Percentiles rank a stretch among this genome's conserved stretches.
Evolutionary conservation across 2,113 vertebrate species (phyloP).

Genomic region (Strigops habroptila): DNA sequence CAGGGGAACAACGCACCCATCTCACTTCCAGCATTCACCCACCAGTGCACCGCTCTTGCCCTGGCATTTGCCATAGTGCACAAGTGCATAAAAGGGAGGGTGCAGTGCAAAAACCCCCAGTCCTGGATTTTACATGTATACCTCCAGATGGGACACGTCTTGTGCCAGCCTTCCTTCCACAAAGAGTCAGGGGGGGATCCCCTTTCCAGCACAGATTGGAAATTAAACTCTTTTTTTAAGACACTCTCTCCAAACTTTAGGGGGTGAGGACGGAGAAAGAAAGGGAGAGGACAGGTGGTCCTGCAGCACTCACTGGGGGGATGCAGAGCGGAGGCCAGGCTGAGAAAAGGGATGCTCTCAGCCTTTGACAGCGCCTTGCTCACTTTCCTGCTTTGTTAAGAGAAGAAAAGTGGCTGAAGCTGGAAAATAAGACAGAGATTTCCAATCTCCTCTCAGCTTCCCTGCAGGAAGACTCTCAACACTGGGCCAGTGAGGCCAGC

Average conservation of each 20-base stretch:
- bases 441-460: background rate
- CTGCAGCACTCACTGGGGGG: background rate
- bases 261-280: background rate
- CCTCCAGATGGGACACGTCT: background rate
- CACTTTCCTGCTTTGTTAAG: background rate
- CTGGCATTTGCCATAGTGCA: background rate
- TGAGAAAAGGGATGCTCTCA: background rate
- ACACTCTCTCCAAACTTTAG: background rate
- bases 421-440: background rate
- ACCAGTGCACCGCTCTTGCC: fast-evolving
- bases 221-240: background rate
- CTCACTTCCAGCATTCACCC: background rate
- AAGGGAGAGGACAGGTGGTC: background rate
- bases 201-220: background rate
- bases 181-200: background rate
- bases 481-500: background rate
- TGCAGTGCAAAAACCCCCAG: background rate
- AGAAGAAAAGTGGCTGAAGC: background rate
- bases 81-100: background rate
- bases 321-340: background rate
- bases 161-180: background rate
- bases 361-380: fast-evolving
- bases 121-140: background rate
- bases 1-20: fast-evolving
- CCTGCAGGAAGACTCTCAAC: background rate